Percentiles rank a stretch among this genome's conserved stretches.
phyloP scores from a whole-genome alignment of 1,140 invertebrate species.

The Microplitis mediator region DNA sequence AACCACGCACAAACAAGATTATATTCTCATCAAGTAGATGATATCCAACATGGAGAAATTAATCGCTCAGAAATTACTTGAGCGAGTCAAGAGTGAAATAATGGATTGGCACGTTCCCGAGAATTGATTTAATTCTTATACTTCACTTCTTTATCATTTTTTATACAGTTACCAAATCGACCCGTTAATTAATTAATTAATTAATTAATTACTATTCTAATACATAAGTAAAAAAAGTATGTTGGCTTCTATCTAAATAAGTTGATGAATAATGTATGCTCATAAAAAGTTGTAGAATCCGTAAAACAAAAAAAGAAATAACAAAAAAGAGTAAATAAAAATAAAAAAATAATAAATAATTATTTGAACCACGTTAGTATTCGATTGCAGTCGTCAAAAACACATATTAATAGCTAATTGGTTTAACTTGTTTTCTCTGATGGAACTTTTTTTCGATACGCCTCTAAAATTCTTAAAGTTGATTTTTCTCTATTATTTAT shows the following conservation, averaged over 20 bases:
- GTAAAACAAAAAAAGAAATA: neutral
- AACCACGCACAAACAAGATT: slow-evolving; percentile 53
- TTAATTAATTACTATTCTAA: too few relatives aligned
- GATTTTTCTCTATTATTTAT: neutral
- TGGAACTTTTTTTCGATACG: slow-evolving; percentile 21
- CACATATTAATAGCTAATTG: slow-evolving; percentile 24
- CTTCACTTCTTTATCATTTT: neutral
- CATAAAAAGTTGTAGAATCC: neutral
- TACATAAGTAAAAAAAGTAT: neutral
- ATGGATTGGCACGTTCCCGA: slow-evolving; percentile 24
- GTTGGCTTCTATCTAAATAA: slow-evolving; percentile 2
- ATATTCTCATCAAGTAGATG: slow-evolving; percentile 51
- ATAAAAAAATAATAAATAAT: slow-evolving; percentile 11
- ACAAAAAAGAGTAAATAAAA: too few relatives aligned
- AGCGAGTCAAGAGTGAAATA: slow-evolving; percentile 2
- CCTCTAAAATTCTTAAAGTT: slow-evolving; percentile 22
- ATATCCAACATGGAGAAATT: slow-evolving; percentile 24
- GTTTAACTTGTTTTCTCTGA: slow-evolving; percentile 19
- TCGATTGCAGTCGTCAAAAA: slow-evolving; percentile 14
- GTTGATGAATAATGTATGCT: neutral
- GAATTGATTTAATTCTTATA: neutral
- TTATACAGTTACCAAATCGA: neutral
- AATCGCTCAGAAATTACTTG: slow-evolving; percentile 33
- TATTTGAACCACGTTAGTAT: slow-evolving; percentile 1
- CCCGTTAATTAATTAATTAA: neutral